Base-by-base conservation (phyloP, 1,140 invertebrate genomes). In the Rhagoletis zephyria region DNA sequence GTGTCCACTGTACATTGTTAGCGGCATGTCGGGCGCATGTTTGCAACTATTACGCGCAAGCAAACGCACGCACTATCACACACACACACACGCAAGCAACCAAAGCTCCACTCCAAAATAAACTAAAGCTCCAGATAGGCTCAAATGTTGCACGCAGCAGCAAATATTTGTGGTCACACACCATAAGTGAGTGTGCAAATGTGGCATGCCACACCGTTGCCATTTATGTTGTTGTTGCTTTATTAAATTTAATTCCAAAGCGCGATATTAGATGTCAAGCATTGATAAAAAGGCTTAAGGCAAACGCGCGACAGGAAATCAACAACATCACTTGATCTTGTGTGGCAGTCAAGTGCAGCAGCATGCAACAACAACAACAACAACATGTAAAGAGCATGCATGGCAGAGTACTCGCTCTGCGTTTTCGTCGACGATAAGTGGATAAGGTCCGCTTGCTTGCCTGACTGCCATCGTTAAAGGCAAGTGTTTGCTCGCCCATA, bases 161-260 rank as follows among this genome's bases (percentile, higher is more conserved):
- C 74, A 81, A 51, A 81, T 56, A 81, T 56, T 81, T 81, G 48
- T n/a, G 19, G 14, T n/a, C 70, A 1, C n/a, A 45, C 16, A 67
- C 64, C n/a, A 40, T 40, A 30, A 6, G 5, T 67, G 30, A 74
- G 67, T 74, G 67, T 74, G 67, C 3, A 30, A 48, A 42, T 51
- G 74, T 51, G n/a, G 45, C 14, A 56, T 56, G 51, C 51, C 51
- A 56, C 51, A 56, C 51, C 51, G 7, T 19, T 56, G 74, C 48
- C 48, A 30, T n/a, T 74, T 4, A n/a, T 48, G 9, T 48, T 30
- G 74, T 81, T 51, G 74, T 56, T 81, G 45, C 14, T 81, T 81
- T 81, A 81, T 81, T 81, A 81, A 81, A 81, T 81, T 81, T 81
- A 81, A 81, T 81, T 81, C 74, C 48, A 56, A 81, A 81, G 74